phyloP scores from a whole-genome alignment of 2,797 vertebrate genomes.

The Bovichtus diacanthus region DNA sequence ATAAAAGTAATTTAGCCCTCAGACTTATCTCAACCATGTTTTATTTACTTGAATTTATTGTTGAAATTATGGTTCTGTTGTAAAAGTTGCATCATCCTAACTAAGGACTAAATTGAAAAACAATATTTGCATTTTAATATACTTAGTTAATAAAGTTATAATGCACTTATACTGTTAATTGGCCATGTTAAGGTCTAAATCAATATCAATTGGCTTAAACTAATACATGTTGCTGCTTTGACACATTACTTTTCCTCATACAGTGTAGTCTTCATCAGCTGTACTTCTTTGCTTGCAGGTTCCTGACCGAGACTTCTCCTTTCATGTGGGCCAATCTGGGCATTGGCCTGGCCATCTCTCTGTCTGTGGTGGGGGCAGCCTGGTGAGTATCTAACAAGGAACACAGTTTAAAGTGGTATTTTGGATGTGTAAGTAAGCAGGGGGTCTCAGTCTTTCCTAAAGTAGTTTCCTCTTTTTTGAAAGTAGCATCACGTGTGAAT shows the following conservation, averaged over 20 bases:
- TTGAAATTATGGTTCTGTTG: neutral
- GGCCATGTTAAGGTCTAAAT: too few relatives aligned
- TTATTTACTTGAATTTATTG: neutral
- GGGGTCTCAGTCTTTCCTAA: rapidly evolving
- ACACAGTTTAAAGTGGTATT: neutral
- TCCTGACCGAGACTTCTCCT: slow-evolving; percentile 97
- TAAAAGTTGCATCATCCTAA: too few relatives aligned
- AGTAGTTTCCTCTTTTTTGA: slow-evolving; percentile 53
- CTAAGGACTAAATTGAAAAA: too few relatives aligned
- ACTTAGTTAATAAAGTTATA: too few relatives aligned
- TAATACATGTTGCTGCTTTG: neutral
- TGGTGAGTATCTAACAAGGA: slow-evolving; percentile 87
- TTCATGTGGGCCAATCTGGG: slow-evolving; percentile 99
- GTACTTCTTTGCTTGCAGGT: slow-evolving; percentile 82
- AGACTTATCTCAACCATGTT: neutral
- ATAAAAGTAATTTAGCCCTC: neutral
- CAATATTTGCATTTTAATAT: too few relatives aligned
- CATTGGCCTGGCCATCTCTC: slow-evolving; percentile 95
- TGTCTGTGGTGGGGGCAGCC: slow-evolving; percentile 98
- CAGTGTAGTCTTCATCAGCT: neutral
- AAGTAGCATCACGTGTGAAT: slow-evolving; percentile 11
- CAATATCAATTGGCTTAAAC: too few relatives aligned
- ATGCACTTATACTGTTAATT: too few relatives aligned
- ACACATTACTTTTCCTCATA: neutral
- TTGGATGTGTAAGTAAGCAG: neutral